Evolutionary conservation across 2,888 invertebrate genomes (phyloP), one percentile per base, ranked within the genome.

Genomic region (Linyphia triangularis): DNA sequence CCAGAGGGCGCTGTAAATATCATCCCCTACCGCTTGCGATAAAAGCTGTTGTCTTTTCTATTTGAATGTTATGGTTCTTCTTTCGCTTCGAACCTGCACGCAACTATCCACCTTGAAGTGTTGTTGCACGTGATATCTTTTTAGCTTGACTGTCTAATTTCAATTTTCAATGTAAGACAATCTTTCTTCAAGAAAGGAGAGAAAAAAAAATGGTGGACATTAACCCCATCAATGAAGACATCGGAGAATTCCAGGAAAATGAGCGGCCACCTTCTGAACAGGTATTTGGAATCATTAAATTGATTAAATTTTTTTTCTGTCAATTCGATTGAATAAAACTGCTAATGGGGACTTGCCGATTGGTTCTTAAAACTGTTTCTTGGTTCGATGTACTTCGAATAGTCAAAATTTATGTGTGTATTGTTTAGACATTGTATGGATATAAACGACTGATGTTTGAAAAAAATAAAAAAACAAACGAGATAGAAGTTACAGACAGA

Each of bases 241-340:
- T 84, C 6, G 24, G 24, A 9, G 84, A 79, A 10, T 84, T 89
- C 59, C 77, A 89, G 63, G 89, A 89, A 89, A 78, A 59, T 51
- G 89, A 89, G 19, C 59, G 89, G 5, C 89, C 89, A 16, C 89
- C 89, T 22, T 89, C 89, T 1, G 89, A 89, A 67, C 89, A 89
- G 89, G 89, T 89, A 89, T 81, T 69, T 61, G 61, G 30, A 59
- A 70, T 65, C 22, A 51, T 67, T 67, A 70, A 43, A 70, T n/a
- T 51, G 51, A 51, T 51, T 51, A n/a, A 51, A 51, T 51, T 51
- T 5, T 13, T 16, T 51, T 51, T 1, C 13, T 51, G n/a, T 51
- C n/a, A n/a, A 51, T 16, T 51, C 5, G 2, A 16, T 51, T 51
- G 51, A 16, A 40, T 40, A 51, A 16, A n/a, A 51, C 13, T 51